Percentiles rank a stretch among this genome's conserved stretches.
Evolutionary conservation across 2,888 invertebrate species (phyloP).

Genomic region (Resseliella maxima): DNA sequence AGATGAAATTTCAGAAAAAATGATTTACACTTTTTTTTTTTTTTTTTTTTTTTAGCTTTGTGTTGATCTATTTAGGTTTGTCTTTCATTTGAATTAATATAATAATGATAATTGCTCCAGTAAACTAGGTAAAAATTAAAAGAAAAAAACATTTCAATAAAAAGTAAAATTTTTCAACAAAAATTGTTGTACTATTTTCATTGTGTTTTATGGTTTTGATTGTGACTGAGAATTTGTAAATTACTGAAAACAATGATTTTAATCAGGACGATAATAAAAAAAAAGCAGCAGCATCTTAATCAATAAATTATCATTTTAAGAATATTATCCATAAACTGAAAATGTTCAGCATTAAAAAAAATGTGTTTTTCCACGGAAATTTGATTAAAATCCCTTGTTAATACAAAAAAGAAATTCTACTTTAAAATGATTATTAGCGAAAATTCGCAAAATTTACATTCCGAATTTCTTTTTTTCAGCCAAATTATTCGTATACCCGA

Average conservation of each 20-base stretch:
- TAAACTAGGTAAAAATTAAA: not conserved
- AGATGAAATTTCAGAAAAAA: too few species aligned
- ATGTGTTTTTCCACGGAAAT: not conserved
- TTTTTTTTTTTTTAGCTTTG: not conserved
- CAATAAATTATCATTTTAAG: too few species aligned
- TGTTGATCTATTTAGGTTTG: not conserved
- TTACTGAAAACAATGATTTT: too few species aligned
- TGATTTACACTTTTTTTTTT: not conserved
- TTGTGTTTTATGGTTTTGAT: not conserved
- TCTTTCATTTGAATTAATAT: not conserved
- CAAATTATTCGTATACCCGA: not conserved
- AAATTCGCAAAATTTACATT: not conserved
- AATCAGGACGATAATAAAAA: not conserved
- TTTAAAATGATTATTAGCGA: not conserved
- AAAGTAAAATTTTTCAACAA: not conserved
- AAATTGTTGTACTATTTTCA: constrained; percentile 11
- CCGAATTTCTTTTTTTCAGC: not conserved
- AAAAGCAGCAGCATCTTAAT: not conserved
- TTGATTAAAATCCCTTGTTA: not conserved
- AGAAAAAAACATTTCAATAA: not conserved
- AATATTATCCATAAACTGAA: too few species aligned
- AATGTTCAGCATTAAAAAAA: too few species aligned
- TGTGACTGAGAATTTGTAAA: not conserved
- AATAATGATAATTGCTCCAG: not conserved
- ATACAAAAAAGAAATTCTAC: constrained; percentile 3